Evolutionary conservation across 2,888 invertebrate species (phyloP), one percentile per base, ranked within the genome.

Genomic region (Patella caerulea): DNA sequence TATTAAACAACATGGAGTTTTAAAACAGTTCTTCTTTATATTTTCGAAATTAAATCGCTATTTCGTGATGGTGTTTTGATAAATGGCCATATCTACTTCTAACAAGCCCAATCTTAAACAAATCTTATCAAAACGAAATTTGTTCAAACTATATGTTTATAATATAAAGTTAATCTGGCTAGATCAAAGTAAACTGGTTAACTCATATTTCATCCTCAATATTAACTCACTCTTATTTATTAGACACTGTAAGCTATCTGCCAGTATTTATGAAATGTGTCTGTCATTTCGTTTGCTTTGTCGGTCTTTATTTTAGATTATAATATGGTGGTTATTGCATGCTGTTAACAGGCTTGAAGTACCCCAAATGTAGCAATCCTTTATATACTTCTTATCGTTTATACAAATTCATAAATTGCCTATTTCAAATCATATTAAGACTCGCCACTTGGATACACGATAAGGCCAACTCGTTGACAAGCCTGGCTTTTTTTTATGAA

Each of bases 241-340:
- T 34, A 55, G 55, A 70, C 65, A 45, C 29, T 75, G 69, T 70
- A 15, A 75, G 75, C 70, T 75, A 70, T 71, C 71, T 34, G 29
- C 70, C 15, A 71, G 29, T 55, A 75, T 75, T 75, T 75, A 75
- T 75, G 75, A 75, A 75, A 75, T 52, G 71, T 24, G 54, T 53
- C 71, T 71, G 75, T 71, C 75, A 24, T 71, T 71, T 53, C 71
- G 75, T 75, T 75, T 75, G 70, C 75, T 70, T 71, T 71, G 70
- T 53, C 34, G 55, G 75, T 71, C 55, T 70, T 71, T 69, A 75
- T 70, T 70, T 71, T 75, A 34, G 56, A 74, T 74, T 74, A 65
- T 45, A 59, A 59, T 74, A 74, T 52, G 45, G 29, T 11, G 59
- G 34, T 65, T 65, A 74, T 74, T 56, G 65, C 74, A 74, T 65